phyloP scores from a whole-genome alignment of 2,888 invertebrate genomes.

The Epirrita christyi region DNA sequence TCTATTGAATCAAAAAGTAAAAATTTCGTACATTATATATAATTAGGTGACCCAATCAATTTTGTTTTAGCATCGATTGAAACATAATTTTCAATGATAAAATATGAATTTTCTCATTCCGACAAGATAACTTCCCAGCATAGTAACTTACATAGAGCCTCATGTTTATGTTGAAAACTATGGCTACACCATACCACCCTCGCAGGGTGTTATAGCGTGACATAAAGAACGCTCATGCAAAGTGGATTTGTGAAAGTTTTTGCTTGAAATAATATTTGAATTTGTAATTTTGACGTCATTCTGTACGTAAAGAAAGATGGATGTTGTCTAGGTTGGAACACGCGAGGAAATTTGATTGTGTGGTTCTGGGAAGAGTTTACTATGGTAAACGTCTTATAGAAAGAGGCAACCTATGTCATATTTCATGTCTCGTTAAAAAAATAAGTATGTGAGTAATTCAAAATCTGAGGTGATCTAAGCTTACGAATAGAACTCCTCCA shows the following conservation, averaged over 20 bases:
- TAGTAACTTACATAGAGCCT: slow-evolving; percentile 26
- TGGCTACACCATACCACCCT: slow-evolving; percentile 43
- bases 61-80: too few relatives aligned
- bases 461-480: too few relatives aligned
- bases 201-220: slow-evolving; percentile 56
- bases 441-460: too few relatives aligned
- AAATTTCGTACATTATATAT: too few relatives aligned
- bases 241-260: slow-evolving; percentile 74
- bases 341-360: slow-evolving; percentile 45
- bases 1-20: too few relatives aligned
- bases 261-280: slow-evolving; percentile 77
- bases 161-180: slow-evolving; percentile 51
- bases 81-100: too few relatives aligned
- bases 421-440: too few relatives aligned
- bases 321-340: slow-evolving; percentile 63
- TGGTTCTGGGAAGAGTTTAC: slow-evolving; percentile 29
- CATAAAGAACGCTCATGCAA: slow-evolving; percentile 73
- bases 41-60: too few relatives aligned
- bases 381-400: too few relatives aligned
- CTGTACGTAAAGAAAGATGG: slow-evolving; percentile 59
- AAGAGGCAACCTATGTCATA: too few relatives aligned
- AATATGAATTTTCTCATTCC: slow-evolving; percentile 1
- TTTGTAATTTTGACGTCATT: slow-evolving; percentile 70
- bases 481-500: too few relatives aligned
- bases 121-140: slow-evolving; percentile 15